Percentiles rank a stretch among this genome's conserved stretches.
Conservation (phyloP, 2,797 vertebrate species). For the Anguilla megastoma region DNA sequence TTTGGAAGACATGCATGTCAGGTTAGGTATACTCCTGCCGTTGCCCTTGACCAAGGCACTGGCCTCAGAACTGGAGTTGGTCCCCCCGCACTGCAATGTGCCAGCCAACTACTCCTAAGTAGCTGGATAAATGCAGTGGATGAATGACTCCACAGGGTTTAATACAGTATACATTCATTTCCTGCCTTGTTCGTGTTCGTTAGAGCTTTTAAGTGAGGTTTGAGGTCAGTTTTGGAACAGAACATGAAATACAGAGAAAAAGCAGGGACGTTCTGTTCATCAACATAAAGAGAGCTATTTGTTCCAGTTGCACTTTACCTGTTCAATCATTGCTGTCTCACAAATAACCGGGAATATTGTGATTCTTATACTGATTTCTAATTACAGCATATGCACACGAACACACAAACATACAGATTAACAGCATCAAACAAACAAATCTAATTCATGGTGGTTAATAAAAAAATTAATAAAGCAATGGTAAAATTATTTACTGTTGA, state of each 20-base stretch:
- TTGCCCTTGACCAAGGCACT: no score
- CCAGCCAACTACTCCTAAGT: no score
- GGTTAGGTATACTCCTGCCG: no score
- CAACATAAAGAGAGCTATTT: not conserved
- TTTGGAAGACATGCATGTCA: not conserved
- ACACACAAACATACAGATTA: not conserved
- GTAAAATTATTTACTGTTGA: no score
- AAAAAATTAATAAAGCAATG: no score
- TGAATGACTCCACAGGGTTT: no score
- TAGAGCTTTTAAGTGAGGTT: constrained; percentile 23
- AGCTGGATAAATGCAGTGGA: no score
- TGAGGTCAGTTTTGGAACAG: constrained; percentile 18
- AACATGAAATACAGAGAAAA: not conserved
- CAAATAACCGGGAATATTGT: not conserved
- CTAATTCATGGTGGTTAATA: no score
- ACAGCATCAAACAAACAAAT: not conserved
- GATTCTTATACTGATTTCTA: not conserved
- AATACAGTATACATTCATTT: not conserved
- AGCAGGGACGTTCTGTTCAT: not conserved
- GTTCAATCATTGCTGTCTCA: not conserved
- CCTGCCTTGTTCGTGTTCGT: constrained; percentile 6
- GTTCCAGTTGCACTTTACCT: not conserved
- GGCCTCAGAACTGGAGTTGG: no score
- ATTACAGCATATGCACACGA: not conserved
- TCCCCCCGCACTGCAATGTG: no score